phyloP scores from a whole-genome alignment of 2,888 invertebrate genomes.

The Machimus atricapillus region DNA sequence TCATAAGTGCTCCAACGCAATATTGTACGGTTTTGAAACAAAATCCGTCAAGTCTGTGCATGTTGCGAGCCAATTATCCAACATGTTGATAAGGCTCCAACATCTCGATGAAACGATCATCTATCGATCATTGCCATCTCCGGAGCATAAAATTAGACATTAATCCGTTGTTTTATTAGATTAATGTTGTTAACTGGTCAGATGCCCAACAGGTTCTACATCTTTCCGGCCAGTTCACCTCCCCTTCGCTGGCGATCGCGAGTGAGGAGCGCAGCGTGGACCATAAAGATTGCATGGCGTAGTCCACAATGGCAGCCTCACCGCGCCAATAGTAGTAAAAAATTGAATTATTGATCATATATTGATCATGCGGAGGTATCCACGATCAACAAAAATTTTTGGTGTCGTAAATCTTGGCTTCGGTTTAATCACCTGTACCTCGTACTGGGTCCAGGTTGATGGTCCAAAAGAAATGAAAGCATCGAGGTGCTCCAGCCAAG shows the following conservation, averaged over 20 bases:
- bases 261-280: not conserved
- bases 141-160: constrained; percentile 45
- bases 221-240: not conserved
- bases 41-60: not conserved
- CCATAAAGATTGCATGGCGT: not conserved
- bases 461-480: not conserved
- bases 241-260: not conserved
- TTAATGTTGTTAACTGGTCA: constrained; percentile 41
- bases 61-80: constrained; percentile 15
- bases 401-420: constrained; percentile 44
- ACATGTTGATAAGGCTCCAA: constrained; percentile 33
- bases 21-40: not conserved
- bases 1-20: not conserved
- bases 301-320: not conserved
- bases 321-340: not conserved
- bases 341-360: constrained; percentile 42
- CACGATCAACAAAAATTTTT: constrained; percentile 42
- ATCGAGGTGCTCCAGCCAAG: not conserved
- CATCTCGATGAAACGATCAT: constrained; percentile 31
- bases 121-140: constrained; percentile 44
- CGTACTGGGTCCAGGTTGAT: not conserved
- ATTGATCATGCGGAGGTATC: constrained; percentile 34
- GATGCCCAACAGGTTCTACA: constrained; percentile 43
- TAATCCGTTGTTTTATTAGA: constrained; percentile 46
- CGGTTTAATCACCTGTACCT: constrained; percentile 41